Base-by-base conservation (phyloP, 2,888 invertebrate species). In the Alsophila aescularia region DNA sequence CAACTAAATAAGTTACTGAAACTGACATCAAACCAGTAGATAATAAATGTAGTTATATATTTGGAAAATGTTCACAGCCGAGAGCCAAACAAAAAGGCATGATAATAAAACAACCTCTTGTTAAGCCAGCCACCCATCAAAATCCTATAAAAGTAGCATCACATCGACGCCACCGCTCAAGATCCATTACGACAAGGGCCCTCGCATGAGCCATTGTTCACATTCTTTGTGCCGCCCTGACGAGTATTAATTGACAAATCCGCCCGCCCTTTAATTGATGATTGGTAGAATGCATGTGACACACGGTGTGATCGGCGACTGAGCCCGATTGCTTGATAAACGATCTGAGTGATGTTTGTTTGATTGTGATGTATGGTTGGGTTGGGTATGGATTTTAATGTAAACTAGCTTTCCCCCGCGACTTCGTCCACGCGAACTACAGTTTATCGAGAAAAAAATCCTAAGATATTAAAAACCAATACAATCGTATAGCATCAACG, bases 171-270 rank as follows among this genome's bases (percentile, higher is more conserved):
- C 43, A 15, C 51, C 57, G 49, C 72, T 74, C 72, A 68, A 79
- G 79, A 77, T 72, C 81, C 77, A 85, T 85, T 84, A 82, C 81
- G 69, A 65, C 58, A 60, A 81, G 79, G 66, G 70, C 66, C 66
- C 80, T 81, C 75, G 79, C 77, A 77, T 75, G 74, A 72, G 62
- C 64, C 81, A 80, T 81, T 75, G 59, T 56, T 51, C 55, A 72
- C 66, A 68, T 77, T 79, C 77, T 79, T 82, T 78, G 79, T 79
- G 27, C 52, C 34, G 34, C 52, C 47, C 50, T 74, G 81, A 79
- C 78, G 70, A 62, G 73, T 76, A 83, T 83, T 85, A 85, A 85
- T 85, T 79, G 84, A 79, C 75, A 76, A 77, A 77, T 77, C 72
- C 72, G 63, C 66, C 63, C 49, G 49, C 49, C 49, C 41, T 69